Percentiles rank a stretch among this genome's conserved stretches.
These are phyloP conservation scores for Tachystola acroxantha DNA, from an alignment of 2,888 invertebrate species.

Conservation along the genomic window DNA sequence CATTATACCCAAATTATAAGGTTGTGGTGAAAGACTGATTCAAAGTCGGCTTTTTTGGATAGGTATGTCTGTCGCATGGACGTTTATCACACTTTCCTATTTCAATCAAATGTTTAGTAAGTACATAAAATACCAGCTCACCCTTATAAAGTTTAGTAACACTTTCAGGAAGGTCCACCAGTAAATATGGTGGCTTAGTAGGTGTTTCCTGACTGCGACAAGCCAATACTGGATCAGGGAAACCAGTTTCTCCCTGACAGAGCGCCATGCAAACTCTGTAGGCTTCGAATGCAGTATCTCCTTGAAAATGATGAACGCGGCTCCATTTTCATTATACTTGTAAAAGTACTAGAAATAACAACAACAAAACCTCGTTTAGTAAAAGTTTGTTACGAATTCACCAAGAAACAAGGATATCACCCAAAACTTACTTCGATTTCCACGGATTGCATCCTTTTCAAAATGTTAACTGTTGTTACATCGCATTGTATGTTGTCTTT, in stretches of 20 bases:
- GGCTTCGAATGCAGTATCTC: constrained; percentile 38
- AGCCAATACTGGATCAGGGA: constrained; percentile 52
- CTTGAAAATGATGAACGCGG: constrained; percentile 43
- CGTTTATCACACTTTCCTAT: no score
- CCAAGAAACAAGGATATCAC: background rate
- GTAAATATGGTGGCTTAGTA: constrained; percentile 34
- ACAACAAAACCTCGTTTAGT: background rate
- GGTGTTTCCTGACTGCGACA: constrained; percentile 44
- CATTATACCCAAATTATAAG: no score
- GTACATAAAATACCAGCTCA: no score
- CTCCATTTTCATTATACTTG: constrained; percentile 49
- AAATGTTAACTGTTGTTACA: constrained; percentile 40
- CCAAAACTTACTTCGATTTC: constrained; percentile 52
- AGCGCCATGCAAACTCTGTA: constrained; percentile 48
- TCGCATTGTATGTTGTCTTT: constrained; percentile 39
- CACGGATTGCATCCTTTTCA: constrained; percentile 46
- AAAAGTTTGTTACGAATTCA: background rate
- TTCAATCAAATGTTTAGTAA: no score
- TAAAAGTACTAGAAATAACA: constrained; percentile 46
- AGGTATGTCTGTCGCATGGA: no score
- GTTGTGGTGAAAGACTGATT: no score
- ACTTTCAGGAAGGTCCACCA: constrained; percentile 56
- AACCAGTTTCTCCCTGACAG: constrained; percentile 46
- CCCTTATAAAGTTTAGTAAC: constrained; percentile 46
- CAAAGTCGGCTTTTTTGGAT: no score